These are phyloP conservation scores for Cephus rjabovi DNA, from an alignment of 2,888 invertebrate species.

Conservation along the genomic window DNA sequence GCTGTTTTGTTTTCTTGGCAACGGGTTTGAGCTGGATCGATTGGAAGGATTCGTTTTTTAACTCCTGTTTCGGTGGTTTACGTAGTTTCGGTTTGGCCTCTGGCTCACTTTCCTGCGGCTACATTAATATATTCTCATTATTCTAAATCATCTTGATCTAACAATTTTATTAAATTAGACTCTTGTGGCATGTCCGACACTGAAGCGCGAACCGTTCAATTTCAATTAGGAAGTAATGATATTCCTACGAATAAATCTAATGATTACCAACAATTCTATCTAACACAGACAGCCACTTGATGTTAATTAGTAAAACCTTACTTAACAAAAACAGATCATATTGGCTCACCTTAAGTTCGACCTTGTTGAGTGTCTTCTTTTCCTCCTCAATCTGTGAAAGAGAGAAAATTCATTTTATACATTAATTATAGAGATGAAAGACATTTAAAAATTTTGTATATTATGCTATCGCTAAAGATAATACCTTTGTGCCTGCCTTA, in stretches of 20 bases:
- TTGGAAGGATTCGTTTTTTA: conserved; percentile 71
- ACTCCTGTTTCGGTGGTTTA: conserved; percentile 66
- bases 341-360: conserved; percentile 66
- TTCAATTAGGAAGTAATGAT: background rate
- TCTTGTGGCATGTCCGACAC: background rate
- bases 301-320: background rate
- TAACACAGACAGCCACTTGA: background rate
- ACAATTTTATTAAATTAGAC: background rate
- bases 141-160: background rate
- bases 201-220: background rate
- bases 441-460: background rate
- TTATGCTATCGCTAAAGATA: background rate
- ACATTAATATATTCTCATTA: conserved; percentile 34
- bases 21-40: conserved; percentile 74
- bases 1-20: conserved; percentile 56
- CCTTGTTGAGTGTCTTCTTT: conserved; percentile 54
- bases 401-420: conserved; percentile 12
- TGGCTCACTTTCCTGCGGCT: conserved; percentile 55
- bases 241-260: background rate
- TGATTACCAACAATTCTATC: background rate
- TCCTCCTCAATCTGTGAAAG: conserved; percentile 50
- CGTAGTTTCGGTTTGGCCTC: conserved; percentile 65
- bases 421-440: background rate
- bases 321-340: background rate
- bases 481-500: conserved; percentile 53